phyloP scores from a whole-genome alignment of 1,140 invertebrate species.

The Aphidius ervi region DNA sequence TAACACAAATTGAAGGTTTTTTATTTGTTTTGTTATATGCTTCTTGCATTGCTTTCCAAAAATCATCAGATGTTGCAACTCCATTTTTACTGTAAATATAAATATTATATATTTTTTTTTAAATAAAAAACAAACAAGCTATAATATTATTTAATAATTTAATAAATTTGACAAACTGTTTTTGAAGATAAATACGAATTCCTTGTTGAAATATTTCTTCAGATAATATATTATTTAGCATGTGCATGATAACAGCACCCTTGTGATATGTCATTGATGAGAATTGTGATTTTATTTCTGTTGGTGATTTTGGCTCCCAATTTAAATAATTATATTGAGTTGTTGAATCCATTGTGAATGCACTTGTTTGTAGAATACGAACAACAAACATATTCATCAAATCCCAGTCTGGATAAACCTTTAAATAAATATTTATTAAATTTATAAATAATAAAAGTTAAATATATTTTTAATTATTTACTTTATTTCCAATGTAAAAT shows the following conservation, averaged over 20 bases:
- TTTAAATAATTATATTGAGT: conserved; percentile 21
- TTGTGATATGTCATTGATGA: conserved; percentile 10
- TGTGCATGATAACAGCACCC: conserved; percentile 56
- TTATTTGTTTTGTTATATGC: conserved; percentile 48
- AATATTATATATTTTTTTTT: conserved; percentile 6
- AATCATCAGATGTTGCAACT: conserved; percentile 63
- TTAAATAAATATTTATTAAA: background rate
- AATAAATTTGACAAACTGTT: conserved; percentile 45
- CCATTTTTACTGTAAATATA: conserved; percentile 42
- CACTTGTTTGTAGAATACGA: conserved; percentile 38
- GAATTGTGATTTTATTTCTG: conserved; percentile 24
- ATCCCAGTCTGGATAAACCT: conserved; percentile 47
- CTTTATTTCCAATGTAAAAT: conserved; percentile 33
- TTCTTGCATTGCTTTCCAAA: conserved; percentile 64
- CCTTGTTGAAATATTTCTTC: conserved; percentile 50
- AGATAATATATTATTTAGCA: conserved; percentile 53
- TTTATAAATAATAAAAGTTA: background rate
- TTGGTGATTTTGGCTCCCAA: conserved; percentile 22
- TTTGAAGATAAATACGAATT: conserved; percentile 45
- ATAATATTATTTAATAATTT: background rate
- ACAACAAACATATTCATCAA: conserved; percentile 27
- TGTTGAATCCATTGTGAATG: conserved; percentile 41
- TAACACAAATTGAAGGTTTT: conserved; percentile 35
- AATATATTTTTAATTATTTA: conserved; percentile 18
- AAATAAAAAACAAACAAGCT: background rate